Percentiles rank a stretch among this genome's conserved stretches.
Conservation (phyloP, 2,888 invertebrate species). For the Drosophila tripunctata region DNA sequence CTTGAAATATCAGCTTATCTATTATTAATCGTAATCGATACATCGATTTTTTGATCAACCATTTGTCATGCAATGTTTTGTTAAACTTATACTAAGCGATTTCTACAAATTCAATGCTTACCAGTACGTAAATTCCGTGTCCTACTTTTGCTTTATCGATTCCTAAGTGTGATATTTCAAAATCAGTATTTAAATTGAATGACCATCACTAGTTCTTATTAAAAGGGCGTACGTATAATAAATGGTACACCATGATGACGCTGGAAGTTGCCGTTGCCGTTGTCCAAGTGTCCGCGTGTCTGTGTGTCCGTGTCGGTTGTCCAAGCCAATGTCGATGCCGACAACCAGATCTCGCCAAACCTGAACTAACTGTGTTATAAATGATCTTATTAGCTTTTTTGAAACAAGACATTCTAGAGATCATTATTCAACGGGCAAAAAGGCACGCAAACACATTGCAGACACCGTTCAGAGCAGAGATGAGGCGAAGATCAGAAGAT, state of each 20-base stretch:
- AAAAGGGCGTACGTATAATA: slow-evolving; percentile 38
- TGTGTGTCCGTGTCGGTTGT: background rate
- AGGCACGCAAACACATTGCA: slow-evolving; percentile 1
- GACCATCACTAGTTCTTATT: too few relatives aligned
- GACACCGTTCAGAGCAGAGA: background rate
- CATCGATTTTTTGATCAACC: too few relatives aligned
- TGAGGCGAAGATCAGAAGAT: background rate
- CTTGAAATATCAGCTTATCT: too few relatives aligned
- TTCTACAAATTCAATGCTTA: too few relatives aligned
- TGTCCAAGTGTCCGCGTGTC: too few relatives aligned
- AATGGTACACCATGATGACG: slow-evolving; percentile 54
- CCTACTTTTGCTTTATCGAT: too few relatives aligned
- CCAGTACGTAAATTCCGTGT: too few relatives aligned
- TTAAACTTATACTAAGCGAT: too few relatives aligned
- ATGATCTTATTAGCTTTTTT: slow-evolving; percentile 81
- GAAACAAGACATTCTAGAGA: slow-evolving; percentile 78
- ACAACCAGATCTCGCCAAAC: slow-evolving; percentile 43
- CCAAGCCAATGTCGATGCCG: slow-evolving; percentile 24
- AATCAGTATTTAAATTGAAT: too few relatives aligned
- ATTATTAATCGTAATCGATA: too few relatives aligned
- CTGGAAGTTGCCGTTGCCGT: slow-evolving; percentile 63
- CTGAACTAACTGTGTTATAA: slow-evolving; percentile 76
- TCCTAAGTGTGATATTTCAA: too few relatives aligned
- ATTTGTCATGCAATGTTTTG: too few relatives aligned
- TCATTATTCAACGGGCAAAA: slow-evolving; percentile 69